Evolutionary conservation across 2,797 vertebrate species (phyloP).

Genomic region (Glyptemys insculpta): DNA sequence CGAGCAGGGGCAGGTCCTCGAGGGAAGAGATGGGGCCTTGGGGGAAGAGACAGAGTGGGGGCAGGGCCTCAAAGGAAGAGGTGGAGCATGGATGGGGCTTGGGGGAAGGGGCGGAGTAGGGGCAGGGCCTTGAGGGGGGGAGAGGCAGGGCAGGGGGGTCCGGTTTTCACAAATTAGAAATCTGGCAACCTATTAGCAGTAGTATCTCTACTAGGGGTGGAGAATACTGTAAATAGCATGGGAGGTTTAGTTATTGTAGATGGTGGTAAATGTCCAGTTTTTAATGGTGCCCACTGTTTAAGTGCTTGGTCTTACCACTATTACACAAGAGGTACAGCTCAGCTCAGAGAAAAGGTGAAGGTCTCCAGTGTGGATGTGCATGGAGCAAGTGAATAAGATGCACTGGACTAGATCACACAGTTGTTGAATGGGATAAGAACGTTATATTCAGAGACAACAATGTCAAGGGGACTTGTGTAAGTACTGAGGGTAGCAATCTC

Average conservation of each 20-base stretch:
- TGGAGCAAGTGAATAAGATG: neutral
- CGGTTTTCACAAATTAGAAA: too few relatives aligned
- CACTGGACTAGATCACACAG: accelerated
- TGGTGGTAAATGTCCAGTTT: neutral
- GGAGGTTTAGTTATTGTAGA: neutral
- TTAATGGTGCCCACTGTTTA: neutral
- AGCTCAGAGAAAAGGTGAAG: neutral
- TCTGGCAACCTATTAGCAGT: neutral
- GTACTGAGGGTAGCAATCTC: accelerated
- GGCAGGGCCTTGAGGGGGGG: too few relatives aligned
- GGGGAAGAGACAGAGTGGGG: too few relatives aligned
- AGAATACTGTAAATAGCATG: neutral
- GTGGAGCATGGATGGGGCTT: too few relatives aligned
- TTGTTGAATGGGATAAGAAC: accelerated
- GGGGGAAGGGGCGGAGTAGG: too few relatives aligned
- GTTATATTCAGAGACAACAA: neutral
- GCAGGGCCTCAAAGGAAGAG: too few relatives aligned
- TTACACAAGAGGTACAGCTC: neutral
- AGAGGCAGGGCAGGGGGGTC: too few relatives aligned
- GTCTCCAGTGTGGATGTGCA: neutral
- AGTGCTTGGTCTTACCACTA: neutral
- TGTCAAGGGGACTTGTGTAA: accelerated
- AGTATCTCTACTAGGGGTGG: accelerated
- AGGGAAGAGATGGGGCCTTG: too few relatives aligned
- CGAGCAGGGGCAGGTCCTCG: too few relatives aligned